Percentiles rank a stretch among this genome's conserved stretches.
phyloP scores from a whole-genome alignment of 2,113 vertebrate species.

The Periophthalmus modestus region DNA sequence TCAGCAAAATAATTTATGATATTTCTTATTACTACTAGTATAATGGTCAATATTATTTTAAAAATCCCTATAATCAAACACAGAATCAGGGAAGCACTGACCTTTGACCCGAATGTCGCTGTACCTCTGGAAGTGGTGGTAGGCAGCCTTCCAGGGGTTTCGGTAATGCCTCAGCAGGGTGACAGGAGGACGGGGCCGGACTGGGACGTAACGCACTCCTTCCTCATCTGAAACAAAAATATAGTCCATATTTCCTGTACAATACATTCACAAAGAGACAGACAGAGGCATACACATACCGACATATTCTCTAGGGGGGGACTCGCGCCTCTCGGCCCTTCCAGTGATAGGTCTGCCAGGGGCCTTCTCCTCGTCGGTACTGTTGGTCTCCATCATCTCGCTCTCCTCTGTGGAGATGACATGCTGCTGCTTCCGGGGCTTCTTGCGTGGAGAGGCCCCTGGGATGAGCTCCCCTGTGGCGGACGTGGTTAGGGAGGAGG shows the following conservation, averaged over 20 bases:
- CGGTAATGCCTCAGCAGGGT: slow-evolving; percentile 94
- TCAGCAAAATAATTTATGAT: no score
- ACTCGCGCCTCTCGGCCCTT: slow-evolving; percentile 90
- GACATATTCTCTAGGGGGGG: slow-evolving; percentile 95
- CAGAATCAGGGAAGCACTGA: slow-evolving; percentile 54
- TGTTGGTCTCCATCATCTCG: slow-evolving; percentile 98
- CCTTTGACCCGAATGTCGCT: slow-evolving; percentile 97
- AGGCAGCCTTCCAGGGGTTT: slow-evolving; percentile 98
- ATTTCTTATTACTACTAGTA: no score
- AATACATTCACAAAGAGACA: background rate
- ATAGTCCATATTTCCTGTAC: background rate
- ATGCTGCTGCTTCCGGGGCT: slow-evolving; percentile 97
- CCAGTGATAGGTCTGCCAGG: slow-evolving; percentile 83
- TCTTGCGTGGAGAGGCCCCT: slow-evolving; percentile 95
- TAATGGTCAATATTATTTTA: no score
- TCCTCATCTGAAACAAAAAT: slow-evolving; percentile 85
- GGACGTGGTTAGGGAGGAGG: slow-evolving; percentile 78
- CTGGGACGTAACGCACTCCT: slow-evolving; percentile 95
- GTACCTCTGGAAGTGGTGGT: slow-evolving; percentile 98
- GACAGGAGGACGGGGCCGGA: slow-evolving; percentile 89
- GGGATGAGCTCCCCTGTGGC: slow-evolving; percentile 87
- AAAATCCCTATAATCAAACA: no score
- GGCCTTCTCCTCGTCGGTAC: slow-evolving; percentile 93
- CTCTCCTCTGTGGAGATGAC: slow-evolving; percentile 97
- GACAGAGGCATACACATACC: slow-evolving; percentile 71